Evolutionary conservation across 2,888 invertebrate species (phyloP).

Genomic region (Caenorhabditis sulstoni): DNA sequence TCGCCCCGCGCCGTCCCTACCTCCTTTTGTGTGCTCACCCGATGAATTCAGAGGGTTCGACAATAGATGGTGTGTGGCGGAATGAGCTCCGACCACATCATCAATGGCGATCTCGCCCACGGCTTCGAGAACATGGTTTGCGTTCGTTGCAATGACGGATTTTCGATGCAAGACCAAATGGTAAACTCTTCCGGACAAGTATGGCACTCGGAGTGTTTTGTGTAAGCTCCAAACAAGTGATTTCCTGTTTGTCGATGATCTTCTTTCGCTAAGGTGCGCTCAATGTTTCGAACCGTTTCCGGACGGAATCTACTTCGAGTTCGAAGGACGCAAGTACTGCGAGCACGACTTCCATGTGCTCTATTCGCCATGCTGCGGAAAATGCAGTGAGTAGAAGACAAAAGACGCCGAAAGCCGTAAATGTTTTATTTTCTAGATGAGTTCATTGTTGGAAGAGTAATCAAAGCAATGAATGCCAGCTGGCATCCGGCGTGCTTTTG

Average conservation of each 20-base stretch:
- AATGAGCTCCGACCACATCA: constrained; percentile 69
- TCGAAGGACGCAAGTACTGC: constrained; percentile 98
- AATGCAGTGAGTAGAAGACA: constrained; percentile 85
- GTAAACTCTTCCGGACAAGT: constrained; percentile 98
- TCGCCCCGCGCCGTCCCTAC: constrained; percentile 8
- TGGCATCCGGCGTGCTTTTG: constrained; percentile 99
- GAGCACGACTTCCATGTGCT: constrained; percentile 98
- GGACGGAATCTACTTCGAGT: constrained; percentile 97
- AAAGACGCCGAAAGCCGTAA: constrained; percentile 25
- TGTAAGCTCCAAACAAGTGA: constrained; percentile 84
- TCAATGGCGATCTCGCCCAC: constrained; percentile 73
- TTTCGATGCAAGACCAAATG: constrained; percentile 96
- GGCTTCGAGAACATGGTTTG: constrained; percentile 78
- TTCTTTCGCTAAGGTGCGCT: constrained; percentile 87
- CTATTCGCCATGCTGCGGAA: constrained; percentile 91
- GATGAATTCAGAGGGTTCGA: constrained; percentile 23
- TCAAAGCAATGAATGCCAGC: constrained; percentile 98
- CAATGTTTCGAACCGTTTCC: constrained; percentile 98
- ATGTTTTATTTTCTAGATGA: constrained; percentile 83
- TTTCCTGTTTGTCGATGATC: background rate
- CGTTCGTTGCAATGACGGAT: constrained; percentile 90
- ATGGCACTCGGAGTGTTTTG: constrained; percentile 99
- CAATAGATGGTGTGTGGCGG: constrained; percentile 72
- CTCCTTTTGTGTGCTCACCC: constrained; percentile 27
- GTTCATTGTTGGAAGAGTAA: constrained; percentile 98